These are phyloP conservation scores for Darevskia nairensis DNA, from an alignment of 2,797 vertebrate genomes.

Conservation along the genomic window DNA sequence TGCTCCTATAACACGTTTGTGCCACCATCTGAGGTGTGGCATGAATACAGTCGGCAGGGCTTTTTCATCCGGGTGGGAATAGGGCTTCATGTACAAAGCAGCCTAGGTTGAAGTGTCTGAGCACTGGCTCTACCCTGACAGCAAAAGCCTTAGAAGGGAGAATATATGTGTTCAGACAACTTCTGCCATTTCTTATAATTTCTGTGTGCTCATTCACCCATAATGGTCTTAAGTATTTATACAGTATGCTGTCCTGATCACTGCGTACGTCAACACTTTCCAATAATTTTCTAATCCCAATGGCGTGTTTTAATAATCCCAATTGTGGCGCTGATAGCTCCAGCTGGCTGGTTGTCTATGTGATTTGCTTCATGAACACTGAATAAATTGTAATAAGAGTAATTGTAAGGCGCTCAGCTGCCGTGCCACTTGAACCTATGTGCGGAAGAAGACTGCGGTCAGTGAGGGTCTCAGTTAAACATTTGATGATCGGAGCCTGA, in stretches of 20 bases:
- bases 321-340: neutral
- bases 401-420: constrained; percentile 46
- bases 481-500: constrained; percentile 65
- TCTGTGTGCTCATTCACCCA: neutral
- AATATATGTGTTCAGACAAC: neutral
- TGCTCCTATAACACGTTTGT: neutral
- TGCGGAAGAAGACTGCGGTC: neutral
- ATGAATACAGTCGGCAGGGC: neutral
- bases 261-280: neutral
- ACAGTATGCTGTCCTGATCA: neutral
- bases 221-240: neutral
- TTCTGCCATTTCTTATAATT: neutral
- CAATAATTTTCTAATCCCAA: constrained; percentile 20
- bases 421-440: constrained; percentile 55
- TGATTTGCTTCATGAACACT: constrained; percentile 62
- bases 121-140: neutral
- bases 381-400: constrained; percentile 44
- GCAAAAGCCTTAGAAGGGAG: neutral
- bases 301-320: constrained; percentile 23
- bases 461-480: constrained; percentile 75
- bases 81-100: neutral
- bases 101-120: neutral
- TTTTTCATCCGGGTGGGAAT: neutral
- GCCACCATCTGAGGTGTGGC: neutral
- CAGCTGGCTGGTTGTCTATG: constrained; percentile 45